phyloP scores from a whole-genome alignment of 2,888 invertebrate species.

The Tetranychus truncatus region DNA sequence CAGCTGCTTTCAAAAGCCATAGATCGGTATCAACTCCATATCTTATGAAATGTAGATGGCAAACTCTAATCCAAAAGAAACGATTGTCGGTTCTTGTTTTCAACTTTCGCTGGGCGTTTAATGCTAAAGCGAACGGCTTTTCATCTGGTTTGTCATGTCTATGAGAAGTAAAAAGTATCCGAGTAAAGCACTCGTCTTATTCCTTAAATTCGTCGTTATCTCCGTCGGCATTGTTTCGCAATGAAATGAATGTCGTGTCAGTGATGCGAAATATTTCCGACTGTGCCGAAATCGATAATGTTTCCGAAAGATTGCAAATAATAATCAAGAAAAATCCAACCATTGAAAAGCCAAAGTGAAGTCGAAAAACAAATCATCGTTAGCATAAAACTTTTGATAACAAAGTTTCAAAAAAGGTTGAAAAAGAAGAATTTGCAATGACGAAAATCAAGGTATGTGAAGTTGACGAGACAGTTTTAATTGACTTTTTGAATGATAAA shows the following conservation, averaged over 20 bases:
- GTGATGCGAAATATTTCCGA: slow-evolving; percentile 87
- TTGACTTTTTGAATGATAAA: neutral
- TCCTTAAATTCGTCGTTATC: slow-evolving; percentile 35
- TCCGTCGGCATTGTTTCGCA: slow-evolving; percentile 36
- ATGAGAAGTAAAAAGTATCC: slow-evolving; percentile 93
- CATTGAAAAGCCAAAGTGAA: slow-evolving; percentile 6
- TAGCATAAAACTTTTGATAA: neutral
- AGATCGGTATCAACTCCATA: slow-evolving; percentile 72
- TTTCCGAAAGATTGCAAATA: neutral
- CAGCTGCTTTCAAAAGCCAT: slow-evolving; percentile 82
- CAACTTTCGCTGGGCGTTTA: slow-evolving; percentile 74
- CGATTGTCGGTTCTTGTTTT: slow-evolving; percentile 73
- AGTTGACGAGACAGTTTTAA: too few relatives aligned
- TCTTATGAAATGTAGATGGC: slow-evolving; percentile 76
- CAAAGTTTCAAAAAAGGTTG: neutral
- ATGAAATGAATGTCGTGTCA: slow-evolving; percentile 70
- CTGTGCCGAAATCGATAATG: slow-evolving; percentile 38
- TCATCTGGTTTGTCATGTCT: slow-evolving; percentile 40
- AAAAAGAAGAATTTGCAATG: too few relatives aligned
- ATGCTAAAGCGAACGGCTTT: slow-evolving; percentile 62
- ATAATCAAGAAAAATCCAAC: neutral
- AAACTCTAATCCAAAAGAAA: slow-evolving; percentile 95
- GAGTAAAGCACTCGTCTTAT: slow-evolving; percentile 55
- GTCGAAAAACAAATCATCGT: neutral
- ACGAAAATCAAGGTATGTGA: too few relatives aligned